Conservation (phyloP, 2,113 vertebrate species). For the Odocoileus virginianus region DNA sequence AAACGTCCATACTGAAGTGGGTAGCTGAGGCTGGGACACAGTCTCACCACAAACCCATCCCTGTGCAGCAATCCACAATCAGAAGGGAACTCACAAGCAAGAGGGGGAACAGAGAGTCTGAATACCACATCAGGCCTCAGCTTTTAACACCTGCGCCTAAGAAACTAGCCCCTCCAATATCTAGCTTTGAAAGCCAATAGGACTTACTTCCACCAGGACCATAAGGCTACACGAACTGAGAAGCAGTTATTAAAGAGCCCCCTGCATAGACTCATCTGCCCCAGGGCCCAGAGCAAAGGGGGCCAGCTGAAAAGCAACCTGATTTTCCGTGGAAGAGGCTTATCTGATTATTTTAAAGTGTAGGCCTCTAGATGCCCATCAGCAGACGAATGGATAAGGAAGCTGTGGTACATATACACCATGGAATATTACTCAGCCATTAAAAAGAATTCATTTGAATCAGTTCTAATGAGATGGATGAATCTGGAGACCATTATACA, state of each 20-base stretch:
- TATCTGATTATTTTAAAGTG: background rate
- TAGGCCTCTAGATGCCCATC: background rate
- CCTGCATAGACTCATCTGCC: background rate
- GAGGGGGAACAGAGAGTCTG: background rate
- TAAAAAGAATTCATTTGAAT: no score
- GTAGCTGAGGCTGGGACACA: background rate
- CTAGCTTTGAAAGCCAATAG: background rate
- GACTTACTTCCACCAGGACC: background rate
- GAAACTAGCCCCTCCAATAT: background rate
- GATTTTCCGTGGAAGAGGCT: background rate
- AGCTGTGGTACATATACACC: no score
- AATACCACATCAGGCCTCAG: background rate
- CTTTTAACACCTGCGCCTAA: background rate
- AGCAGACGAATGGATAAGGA: no score
- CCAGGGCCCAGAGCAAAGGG: background rate
- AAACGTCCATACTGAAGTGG: background rate
- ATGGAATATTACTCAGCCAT: no score
- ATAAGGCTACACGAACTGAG: background rate
- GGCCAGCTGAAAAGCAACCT: background rate
- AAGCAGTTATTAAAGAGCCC: background rate
- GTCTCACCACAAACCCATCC: background rate
- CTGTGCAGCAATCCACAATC: background rate
- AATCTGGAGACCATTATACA: no score
- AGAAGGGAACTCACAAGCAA: background rate
- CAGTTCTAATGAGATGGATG: no score